phyloP scores from a whole-genome alignment of 2,888 invertebrate species.

The Ennomos quercinarius region DNA sequence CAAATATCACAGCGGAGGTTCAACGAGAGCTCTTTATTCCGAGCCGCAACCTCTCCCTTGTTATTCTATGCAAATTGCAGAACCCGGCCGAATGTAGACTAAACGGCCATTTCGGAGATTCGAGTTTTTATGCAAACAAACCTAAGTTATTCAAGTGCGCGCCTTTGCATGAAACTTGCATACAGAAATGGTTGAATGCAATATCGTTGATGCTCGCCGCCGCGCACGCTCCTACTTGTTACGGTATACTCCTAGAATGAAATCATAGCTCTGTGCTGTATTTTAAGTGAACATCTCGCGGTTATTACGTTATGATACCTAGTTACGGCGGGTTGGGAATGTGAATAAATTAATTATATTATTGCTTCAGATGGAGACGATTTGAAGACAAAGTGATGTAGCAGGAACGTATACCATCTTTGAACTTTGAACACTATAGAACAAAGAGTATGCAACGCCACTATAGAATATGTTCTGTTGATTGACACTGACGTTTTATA shows the following conservation, averaged over 20 bases:
- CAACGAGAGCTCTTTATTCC: conserved; percentile 61
- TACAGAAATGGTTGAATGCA: conserved; percentile 72
- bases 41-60: conserved; percentile 69
- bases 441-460: no score
- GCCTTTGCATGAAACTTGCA: conserved; percentile 77
- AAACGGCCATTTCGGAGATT: conserved; percentile 79
- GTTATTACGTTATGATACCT: conserved; percentile 35
- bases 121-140: conserved; percentile 82
- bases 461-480: no score
- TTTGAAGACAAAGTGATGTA: conserved; percentile 20
- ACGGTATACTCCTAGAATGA: conserved; percentile 27
- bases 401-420: neutral
- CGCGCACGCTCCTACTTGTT: conserved; percentile 27
- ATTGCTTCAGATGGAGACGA: conserved; percentile 18
- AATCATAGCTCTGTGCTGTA: conserved; percentile 39
- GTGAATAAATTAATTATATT: conserved; percentile 34
- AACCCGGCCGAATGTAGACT: conserved; percentile 68
- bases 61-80: conserved; percentile 83
- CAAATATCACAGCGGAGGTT: conserved; percentile 62
- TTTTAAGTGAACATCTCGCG: conserved; percentile 37
- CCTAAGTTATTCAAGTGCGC: conserved; percentile 80
- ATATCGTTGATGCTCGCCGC: conserved; percentile 62
- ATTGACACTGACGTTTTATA: no score
- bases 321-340: conserved; percentile 22
- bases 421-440: no score